Percentiles rank a stretch among this genome's conserved stretches.
These are phyloP conservation scores for Ctenopoma multispine DNA, from an alignment of 2,797 vertebrate species.

Conservation along the genomic window DNA sequence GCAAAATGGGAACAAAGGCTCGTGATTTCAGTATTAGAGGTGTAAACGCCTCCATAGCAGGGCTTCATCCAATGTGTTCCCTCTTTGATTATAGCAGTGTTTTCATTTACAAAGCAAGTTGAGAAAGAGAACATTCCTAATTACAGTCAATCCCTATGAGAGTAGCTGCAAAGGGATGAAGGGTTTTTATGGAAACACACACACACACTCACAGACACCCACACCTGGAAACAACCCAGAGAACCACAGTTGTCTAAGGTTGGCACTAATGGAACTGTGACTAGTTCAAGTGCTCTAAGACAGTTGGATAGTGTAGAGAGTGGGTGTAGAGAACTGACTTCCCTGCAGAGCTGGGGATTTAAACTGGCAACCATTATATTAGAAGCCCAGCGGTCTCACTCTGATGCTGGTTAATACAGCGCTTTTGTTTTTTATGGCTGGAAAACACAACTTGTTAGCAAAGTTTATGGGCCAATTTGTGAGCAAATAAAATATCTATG, in stretches of 20 bases:
- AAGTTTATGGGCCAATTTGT: conserved; percentile 69
- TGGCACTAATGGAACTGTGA: conserved; percentile 62
- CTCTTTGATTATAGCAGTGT: conserved; percentile 60
- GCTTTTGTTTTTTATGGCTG: conserved; percentile 54
- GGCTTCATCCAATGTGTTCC: conserved; percentile 23
- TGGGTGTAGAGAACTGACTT: conserved; percentile 32
- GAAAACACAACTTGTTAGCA: conserved; percentile 68
- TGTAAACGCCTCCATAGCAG: conserved; percentile 6
- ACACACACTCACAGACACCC: conserved; percentile 16
- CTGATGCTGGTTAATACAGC: conserved; percentile 52
- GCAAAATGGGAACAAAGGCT: conserved; percentile 23
- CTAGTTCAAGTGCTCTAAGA: conserved; percentile 61
- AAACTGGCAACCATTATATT: conserved; percentile 50
- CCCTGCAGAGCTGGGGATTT: conserved; percentile 49
- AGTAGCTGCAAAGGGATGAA: conserved; percentile 60
- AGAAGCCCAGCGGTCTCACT: conserved; percentile 26
- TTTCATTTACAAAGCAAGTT: conserved; percentile 66
- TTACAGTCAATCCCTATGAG: conserved; percentile 58
- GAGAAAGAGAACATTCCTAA: conserved; percentile 63
- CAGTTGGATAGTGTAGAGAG: conserved; percentile 39
- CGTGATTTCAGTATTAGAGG: conserved; percentile 33
- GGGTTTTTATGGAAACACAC: conserved; percentile 47
- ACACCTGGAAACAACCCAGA: conserved; percentile 50
- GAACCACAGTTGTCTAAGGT: conserved; percentile 32
- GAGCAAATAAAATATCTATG: conserved; percentile 63